Evolutionary conservation across 2,888 invertebrate genomes (phyloP).

Genomic region (Acleris laterana): DNA sequence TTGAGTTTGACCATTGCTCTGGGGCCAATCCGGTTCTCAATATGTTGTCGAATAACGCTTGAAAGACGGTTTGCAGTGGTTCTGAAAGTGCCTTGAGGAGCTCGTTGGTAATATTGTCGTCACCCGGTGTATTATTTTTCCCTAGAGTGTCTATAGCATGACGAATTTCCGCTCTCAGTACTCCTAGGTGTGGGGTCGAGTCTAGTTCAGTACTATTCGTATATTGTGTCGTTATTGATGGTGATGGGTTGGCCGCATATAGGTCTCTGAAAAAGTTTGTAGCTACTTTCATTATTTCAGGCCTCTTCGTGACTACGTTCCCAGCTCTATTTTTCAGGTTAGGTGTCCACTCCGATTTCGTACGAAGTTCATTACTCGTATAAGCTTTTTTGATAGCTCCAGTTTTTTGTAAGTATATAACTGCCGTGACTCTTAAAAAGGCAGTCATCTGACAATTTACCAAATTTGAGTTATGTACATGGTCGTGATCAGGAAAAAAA

Average conservation of each 20-base stretch:
- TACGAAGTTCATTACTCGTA: not conserved
- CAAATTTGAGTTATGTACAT: no score
- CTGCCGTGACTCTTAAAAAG: no score
- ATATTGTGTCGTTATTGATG: not conserved
- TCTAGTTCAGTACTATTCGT: not conserved
- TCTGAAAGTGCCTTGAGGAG: constrained; percentile 11
- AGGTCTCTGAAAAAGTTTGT: constrained; percentile 7
- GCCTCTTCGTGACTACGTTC: not conserved
- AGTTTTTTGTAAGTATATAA: not conserved
- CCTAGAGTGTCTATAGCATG: constrained; percentile 32
- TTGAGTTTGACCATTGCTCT: constrained; percentile 38
- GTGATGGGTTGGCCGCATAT: not conserved
- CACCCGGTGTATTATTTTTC: constrained; percentile 28
- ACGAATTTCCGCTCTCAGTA: constrained; percentile 10
- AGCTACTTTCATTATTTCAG: constrained; percentile 5
- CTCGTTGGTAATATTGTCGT: constrained; percentile 33
- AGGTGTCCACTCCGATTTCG: not conserved
- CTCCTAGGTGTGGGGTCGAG: not conserved
- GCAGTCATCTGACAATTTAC: no score
- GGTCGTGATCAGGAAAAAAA: no score
- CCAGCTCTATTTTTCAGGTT: not conserved
- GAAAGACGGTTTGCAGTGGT: not conserved
- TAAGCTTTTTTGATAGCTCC: constrained; percentile 3
- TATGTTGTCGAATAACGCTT: constrained; percentile 40
- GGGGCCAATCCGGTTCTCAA: constrained; percentile 33